Base-by-base conservation (phyloP, 2,888 invertebrate species). In the Drosophila kanekoi region DNA sequence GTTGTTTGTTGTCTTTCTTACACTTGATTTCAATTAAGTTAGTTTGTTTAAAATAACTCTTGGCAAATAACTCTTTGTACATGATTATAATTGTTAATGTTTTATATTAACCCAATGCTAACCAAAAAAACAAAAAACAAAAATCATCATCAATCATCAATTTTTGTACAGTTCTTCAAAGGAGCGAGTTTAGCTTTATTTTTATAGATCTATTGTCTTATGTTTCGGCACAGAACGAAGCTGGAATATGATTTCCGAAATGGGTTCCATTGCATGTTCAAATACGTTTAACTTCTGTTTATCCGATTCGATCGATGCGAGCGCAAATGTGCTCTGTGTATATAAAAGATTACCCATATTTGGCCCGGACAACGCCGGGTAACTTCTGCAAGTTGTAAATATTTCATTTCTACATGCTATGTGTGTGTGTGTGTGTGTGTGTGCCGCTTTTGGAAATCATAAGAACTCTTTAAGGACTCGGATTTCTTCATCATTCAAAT, bases 1-100 rank as follows among this genome's bases (percentile, higher is more conserved):
- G 79, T 76, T 82, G 81, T 76, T 76, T 76, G 77, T 82, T 72
- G 72, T 83, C 84, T 52, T 2, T 52, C 40, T 32, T 16, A 1
- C 40, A 1, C 40, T 40, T 23, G 1, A 18, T 51, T 51, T 51
- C 28, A 28, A 8, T 28, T 28, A 2, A 28, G 8, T 28, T 28
- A 28, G 28, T 65, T 73, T 62, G 28, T 35, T 77, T 81, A 28
- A 80, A 28, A 80, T 78, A 72, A 68, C 56, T 83, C 77, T 69
- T 28, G 28, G 28, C 60, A 75, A 68, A 78, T 76, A 81, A 79
- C 77, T 77, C 74, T 84, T 81, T 87, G 87, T 83, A 83, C 79
- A 87, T 84, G 81, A 82, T 83, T 83, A 83, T 77, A 67, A 84
- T 87, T 87, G 81, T 87, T 84, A 83, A 87, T 81, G 81, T 88